Evolutionary conservation across 1,140 invertebrate genomes (phyloP), one percentile per base, ranked within the genome.

Genomic region (Nilaparvata lugens): DNA sequence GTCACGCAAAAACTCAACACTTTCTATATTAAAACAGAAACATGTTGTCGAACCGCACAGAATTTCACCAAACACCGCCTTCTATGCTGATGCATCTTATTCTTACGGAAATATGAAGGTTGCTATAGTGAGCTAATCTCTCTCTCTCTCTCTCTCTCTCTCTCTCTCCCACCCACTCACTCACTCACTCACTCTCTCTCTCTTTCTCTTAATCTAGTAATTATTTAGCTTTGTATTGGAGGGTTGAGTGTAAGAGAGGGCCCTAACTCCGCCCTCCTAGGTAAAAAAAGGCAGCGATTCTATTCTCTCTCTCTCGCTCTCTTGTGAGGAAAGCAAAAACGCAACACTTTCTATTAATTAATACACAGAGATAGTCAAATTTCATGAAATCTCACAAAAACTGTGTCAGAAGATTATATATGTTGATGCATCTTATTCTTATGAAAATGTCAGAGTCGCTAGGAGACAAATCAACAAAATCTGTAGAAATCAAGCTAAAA

Each of bases 291-390:
- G n/a, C n/a, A n/a, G n/a, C n/a, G n/a, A n/a, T n/a, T n/a, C n/a
- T n/a, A n/a, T n/a, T n/a, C n/a, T n/a, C n/a, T 76, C 79, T 91
- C 40, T 90, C 85, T 69, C 77, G 91, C 57, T 91, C 89, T 25
- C 78, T 88, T 76, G 85, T 91, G 66, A 81, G 76, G 67, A 73
- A n/a, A n/a, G n/a, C n/a, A n/a, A n/a, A n/a, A n/a, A n/a, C n/a
- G n/a, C n/a, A n/a, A 40, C 14, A 19, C 48, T 28, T 60, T 60
- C 11, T 45, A 48, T 24, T 38, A 31, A 57, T 23, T 35, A 9
- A 54, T 43, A 13, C 60, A 11, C 7, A 18, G 16, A 16, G 51
- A 31, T 13, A n/a, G 19, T 42, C 18, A 21, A 7, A 38, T 13
- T 42, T 58, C 14, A 14, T 31, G 23, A 45, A 57, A 57, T 14